Conservation (phyloP, 2,888 invertebrate species). For the Sphaerophoria taeniata region DNA sequence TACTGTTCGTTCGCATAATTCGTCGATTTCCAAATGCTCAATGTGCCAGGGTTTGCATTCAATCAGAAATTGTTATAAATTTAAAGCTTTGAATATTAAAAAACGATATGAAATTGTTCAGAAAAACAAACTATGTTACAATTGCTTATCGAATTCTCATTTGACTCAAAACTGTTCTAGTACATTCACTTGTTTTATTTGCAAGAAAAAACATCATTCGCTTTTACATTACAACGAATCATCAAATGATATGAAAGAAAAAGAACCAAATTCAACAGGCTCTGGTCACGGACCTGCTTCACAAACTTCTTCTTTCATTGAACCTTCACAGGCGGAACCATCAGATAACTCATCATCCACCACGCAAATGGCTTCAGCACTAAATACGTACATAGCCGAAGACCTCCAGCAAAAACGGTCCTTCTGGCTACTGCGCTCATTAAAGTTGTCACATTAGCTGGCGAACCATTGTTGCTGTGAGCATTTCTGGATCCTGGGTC, state of each 20-base stretch:
- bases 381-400: conserved; percentile 12
- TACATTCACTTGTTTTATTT: conserved; percentile 13
- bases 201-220: conserved; percentile 31
- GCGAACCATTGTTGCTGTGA: neutral
- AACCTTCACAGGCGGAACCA: neutral
- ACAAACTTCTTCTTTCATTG: neutral
- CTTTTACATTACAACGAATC: conserved; percentile 3
- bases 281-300: neutral
- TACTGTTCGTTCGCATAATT: conserved; percentile 17
- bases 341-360: neutral
- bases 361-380: conserved; percentile 14
- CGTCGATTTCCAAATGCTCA: conserved; percentile 8
- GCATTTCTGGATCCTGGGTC: conserved; percentile 14
- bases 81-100: too few relatives aligned
- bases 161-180: conserved; percentile 16
- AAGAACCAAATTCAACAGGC: neutral
- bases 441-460: neutral
- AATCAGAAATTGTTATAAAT: conserved; percentile 10
- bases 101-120: too few relatives aligned
- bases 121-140: neutral
- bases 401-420: neutral
- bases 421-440: conserved; percentile 34
- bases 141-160: conserved; percentile 34
- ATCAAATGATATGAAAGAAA: conserved; percentile 16
- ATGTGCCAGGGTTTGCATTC: conserved; percentile 17